A percentile compares a stretch with the other conserved stretches of the same genome.
phyloP scores from a whole-genome alignment of 2,797 vertebrate genomes.

The Nyctalus aviator region DNA sequence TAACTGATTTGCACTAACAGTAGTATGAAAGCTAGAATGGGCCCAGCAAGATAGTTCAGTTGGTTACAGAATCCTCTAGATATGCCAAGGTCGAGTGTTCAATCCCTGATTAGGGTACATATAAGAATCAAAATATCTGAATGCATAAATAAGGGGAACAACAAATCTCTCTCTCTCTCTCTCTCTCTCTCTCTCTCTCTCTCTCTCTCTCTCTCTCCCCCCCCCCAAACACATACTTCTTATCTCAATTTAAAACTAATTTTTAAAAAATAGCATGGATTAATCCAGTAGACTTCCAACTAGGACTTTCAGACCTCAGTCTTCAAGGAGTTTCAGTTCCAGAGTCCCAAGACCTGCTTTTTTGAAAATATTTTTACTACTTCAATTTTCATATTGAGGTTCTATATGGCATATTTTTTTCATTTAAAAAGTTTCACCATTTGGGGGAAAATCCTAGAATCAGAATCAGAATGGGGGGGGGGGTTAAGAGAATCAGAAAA shows the following conservation, averaged over 20 bases:
- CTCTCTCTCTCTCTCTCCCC: not conserved
- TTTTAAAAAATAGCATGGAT: not conserved
- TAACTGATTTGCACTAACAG: constrained; percentile 23
- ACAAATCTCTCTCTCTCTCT: not conserved
- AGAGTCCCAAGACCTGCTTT: not conserved
- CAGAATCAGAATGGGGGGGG: not conserved
- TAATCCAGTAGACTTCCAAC: constrained; percentile 2
- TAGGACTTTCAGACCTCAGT: not conserved
- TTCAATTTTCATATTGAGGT: not conserved
- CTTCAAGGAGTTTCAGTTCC: not conserved
- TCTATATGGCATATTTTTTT: not conserved
- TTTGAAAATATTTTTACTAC: not conserved
- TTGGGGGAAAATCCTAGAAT: not conserved
- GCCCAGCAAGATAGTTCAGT: not conserved
- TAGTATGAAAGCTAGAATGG: not conserved
- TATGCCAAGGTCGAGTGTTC: not conserved
- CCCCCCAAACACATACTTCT: not conserved
- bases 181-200: not conserved
- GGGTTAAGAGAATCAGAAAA: not conserved
- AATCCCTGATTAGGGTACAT: not conserved
- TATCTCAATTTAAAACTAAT: not conserved
- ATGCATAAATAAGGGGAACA: not conserved
- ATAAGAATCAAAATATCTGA: not conserved
- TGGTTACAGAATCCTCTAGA: not conserved
- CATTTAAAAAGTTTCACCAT: not conserved